Conservation (phyloP, 2,888 invertebrate species). For the Achlya flavicornis region DNA sequence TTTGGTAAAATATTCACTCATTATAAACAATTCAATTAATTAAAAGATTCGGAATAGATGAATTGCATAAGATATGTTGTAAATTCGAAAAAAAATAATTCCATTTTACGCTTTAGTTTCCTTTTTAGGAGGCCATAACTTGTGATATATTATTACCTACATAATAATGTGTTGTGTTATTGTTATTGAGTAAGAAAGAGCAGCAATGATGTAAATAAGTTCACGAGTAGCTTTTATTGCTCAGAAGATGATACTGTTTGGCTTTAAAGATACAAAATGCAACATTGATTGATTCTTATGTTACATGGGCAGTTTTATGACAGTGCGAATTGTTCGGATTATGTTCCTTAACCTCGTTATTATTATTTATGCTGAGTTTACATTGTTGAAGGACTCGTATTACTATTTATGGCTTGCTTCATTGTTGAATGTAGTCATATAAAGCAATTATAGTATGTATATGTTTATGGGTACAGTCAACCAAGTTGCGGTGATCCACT, state of each 20-base stretch:
- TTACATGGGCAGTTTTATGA: constrained; percentile 55
- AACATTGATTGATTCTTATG: constrained; percentile 55
- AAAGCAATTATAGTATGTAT: background rate
- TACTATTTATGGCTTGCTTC: constrained; percentile 39
- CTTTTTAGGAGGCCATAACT: too few species aligned
- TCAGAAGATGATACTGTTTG: background rate
- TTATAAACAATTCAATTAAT: too few species aligned
- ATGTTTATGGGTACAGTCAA: too few species aligned
- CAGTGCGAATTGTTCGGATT: constrained; percentile 57
- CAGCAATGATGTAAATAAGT: background rate
- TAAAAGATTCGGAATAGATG: too few species aligned
- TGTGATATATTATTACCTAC: too few species aligned
- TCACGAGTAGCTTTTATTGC: constrained; percentile 1
- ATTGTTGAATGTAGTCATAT: constrained; percentile 24
- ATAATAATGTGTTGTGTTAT: too few species aligned
- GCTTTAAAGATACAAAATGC: constrained; percentile 26
- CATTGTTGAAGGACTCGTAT: constrained; percentile 35
- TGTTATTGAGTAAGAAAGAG: background rate
- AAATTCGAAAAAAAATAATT: too few species aligned
- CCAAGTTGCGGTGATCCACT: too few species aligned
- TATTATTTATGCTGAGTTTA: constrained; percentile 51
- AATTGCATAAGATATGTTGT: too few species aligned
- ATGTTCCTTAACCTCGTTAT: constrained; percentile 61
- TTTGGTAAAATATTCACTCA: too few species aligned
- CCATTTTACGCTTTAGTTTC: too few species aligned